Evolutionary conservation across 2,888 invertebrate genomes (phyloP), one percentile per base, ranked within the genome.

Genomic region (Idaea straminata): DNA sequence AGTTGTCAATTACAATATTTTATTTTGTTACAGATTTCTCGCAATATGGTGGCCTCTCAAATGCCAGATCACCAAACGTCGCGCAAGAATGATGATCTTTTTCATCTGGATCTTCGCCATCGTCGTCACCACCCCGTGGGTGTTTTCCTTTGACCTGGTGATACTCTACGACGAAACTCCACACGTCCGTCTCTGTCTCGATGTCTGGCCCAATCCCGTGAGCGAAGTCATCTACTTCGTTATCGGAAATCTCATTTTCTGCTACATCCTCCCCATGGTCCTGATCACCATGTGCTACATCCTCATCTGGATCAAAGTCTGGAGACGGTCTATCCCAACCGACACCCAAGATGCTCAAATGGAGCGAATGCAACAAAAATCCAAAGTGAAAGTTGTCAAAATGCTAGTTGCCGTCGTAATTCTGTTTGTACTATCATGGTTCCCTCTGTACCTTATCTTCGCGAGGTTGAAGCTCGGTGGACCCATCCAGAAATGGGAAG

Each of bases 1-100:
- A n/a, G n/a, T n/a, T n/a, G n/a, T n/a, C n/a, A n/a, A n/a, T n/a
- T 5, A 58, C 6, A 16, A 59, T 16, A 13, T 34, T 68, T 78
- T 79, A 72, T 76, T 72, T 88, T 89, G 93, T 95, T 96, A 16
- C 96, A 98, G 98, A 93, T 98, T 98, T 86, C 94, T 98, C 75
- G 98, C 98, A 61, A 99, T 98, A 79, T 98, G 98, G 96, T 98
- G 97, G 96, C 98, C 98, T 2, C 88, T 98, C 78, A 97, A 97
- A 82, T 96, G 96, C 82, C 98, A 98, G 87, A 97, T 98, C 88
- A 97, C 98, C 61, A 97, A 97, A 81, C 94, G 96, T 65, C 95
- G 97, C 16, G 98, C 98, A 10, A 94, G 97, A 64, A 93, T 97
- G 84, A 96, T 98, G 94, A 98, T 98, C 78, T 93, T 97, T 68